Evolutionary conservation across 2,888 invertebrate species (phyloP).

Genomic region (Alsophila aescularia): DNA sequence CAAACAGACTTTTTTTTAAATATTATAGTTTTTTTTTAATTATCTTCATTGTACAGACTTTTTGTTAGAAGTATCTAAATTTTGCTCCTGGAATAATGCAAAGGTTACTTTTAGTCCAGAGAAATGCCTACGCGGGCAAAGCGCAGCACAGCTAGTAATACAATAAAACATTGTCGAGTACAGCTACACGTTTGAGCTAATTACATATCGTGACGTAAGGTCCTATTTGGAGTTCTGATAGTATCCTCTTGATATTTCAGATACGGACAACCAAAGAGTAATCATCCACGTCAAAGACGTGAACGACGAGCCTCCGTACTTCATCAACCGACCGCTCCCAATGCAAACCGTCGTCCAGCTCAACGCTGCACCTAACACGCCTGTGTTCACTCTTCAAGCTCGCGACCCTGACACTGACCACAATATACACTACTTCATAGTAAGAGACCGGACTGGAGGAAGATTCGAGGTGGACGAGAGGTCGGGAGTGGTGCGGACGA

Average conservation of each 20-base stretch:
- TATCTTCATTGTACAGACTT: no score
- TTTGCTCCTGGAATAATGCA: no score
- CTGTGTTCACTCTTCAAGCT: slow-evolving; percentile 98
- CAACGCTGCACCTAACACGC: slow-evolving; percentile 97
- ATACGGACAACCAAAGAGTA: slow-evolving; percentile 97
- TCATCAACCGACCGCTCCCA: slow-evolving; percentile 98
- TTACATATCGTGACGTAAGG: no score
- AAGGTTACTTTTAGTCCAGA: no score
- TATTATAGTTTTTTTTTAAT: no score
- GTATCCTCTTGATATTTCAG: slow-evolving; percentile 78
- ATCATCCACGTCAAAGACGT: slow-evolving; percentile 98
- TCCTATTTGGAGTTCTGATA: no score
- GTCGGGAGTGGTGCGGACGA: slow-evolving; percentile 95
- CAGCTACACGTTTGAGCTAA: no score
- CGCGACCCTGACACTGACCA: slow-evolving; percentile 98
- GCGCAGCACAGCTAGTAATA: no score
- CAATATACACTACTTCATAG: slow-evolving; percentile 98
- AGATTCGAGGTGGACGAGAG: slow-evolving; percentile 94
- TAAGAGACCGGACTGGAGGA: slow-evolving; percentile 93
- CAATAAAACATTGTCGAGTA: no score
- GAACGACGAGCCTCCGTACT: slow-evolving; percentile 98
- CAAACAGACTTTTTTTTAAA: no score
- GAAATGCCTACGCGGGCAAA: no score
- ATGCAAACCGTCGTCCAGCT: slow-evolving; percentile 99
- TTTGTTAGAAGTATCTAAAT: no score